Evolutionary conservation across 1,140 invertebrate species (phyloP).

Genomic region (Drosophila micromelanica): DNA sequence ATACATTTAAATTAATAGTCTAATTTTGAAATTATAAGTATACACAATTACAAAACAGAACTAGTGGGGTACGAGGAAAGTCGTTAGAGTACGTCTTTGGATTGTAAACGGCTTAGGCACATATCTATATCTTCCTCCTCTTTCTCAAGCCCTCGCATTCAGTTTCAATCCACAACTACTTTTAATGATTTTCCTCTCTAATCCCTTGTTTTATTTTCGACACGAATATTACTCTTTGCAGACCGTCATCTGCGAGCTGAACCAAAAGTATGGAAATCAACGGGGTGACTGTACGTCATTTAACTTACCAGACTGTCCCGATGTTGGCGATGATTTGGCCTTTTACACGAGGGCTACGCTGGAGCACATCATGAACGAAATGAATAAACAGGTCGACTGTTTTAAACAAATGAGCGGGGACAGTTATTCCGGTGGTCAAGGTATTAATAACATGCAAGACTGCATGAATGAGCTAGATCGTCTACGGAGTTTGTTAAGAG

Average conservation of each 20-base stretch:
- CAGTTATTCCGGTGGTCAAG: constrained; percentile 17
- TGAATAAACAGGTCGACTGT: constrained; percentile 57
- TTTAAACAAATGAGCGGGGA: constrained; percentile 51
- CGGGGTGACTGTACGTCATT: constrained; percentile 30
- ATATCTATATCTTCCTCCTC: constrained; percentile 28
- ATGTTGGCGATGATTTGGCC: constrained; percentile 63
- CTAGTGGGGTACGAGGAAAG: constrained; percentile 39
- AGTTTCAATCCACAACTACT: constrained; percentile 37
- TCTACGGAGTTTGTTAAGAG: constrained; percentile 25
- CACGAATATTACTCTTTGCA: constrained; percentile 9
- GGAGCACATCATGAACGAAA: constrained; percentile 64
- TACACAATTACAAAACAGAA: background rate
- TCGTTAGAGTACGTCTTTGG: constrained; percentile 41
- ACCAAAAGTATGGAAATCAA: constrained; percentile 51
- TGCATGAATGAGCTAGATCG: constrained; percentile 45
- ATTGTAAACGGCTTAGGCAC: constrained; percentile 21
- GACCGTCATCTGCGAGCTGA: constrained; percentile 57
- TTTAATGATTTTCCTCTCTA: constrained; percentile 55
- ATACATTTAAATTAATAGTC: constrained; percentile 18
- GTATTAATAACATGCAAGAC: constrained; percentile 46
- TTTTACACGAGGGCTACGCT: constrained; percentile 66
- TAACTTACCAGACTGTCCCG: constrained; percentile 29
- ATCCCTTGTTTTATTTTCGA: constrained; percentile 16
- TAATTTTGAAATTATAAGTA: background rate
- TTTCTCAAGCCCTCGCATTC: constrained; percentile 7